These are phyloP conservation scores for Helostoma temminkii DNA, from an alignment of 2,797 vertebrate genomes.

Conservation along the genomic window DNA sequence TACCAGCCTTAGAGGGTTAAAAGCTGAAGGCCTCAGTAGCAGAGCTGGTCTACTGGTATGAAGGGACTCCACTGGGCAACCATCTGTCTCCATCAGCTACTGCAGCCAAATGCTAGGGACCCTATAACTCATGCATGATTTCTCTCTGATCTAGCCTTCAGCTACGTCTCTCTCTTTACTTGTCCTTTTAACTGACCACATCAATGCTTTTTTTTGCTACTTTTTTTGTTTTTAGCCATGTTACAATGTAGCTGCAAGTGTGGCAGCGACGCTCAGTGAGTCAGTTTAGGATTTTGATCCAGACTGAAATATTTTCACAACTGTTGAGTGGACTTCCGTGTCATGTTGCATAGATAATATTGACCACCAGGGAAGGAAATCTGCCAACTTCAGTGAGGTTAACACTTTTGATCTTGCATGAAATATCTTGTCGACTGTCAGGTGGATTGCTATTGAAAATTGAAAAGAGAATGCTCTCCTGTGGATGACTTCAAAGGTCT, in stretches of 20 bases:
- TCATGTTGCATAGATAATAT: background rate
- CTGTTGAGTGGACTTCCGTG: background rate
- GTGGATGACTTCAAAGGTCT: no score
- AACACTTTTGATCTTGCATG: background rate
- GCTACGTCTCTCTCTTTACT: constrained; percentile 16
- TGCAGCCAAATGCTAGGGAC: constrained; percentile 55
- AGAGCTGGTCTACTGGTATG: constrained; percentile 61
- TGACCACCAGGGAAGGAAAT: background rate
- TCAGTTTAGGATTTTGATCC: background rate
- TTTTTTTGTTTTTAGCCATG: background rate
- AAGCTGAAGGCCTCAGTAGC: constrained; percentile 63
- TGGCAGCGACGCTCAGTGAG: background rate
- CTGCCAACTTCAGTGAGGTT: background rate
- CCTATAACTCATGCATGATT: constrained; percentile 58
- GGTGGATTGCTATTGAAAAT: no score
- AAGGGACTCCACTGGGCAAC: constrained; percentile 68
- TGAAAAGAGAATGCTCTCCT: no score
- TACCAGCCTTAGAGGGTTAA: constrained; percentile 67
- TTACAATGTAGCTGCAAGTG: background rate
- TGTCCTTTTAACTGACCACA: constrained; percentile 18
- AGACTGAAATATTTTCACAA: constrained; percentile 5
- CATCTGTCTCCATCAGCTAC: constrained; percentile 69
- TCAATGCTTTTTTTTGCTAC: constrained; percentile 33
- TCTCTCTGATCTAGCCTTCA: constrained; percentile 46
- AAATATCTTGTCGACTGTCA: no score